phyloP scores from a whole-genome alignment of 2,888 invertebrate genomes.

The Nymphalis urticae region DNA sequence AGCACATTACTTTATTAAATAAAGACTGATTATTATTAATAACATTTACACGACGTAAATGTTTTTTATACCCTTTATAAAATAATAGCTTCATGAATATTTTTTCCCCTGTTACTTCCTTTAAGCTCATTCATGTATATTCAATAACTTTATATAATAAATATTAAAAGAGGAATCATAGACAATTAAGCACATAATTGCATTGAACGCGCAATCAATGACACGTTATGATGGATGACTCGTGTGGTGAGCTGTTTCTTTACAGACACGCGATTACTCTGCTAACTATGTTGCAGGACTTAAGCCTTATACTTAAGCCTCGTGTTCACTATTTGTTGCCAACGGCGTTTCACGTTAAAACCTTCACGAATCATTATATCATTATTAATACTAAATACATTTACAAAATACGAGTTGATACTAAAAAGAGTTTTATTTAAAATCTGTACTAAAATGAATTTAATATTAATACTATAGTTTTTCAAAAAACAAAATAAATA shows the following conservation, averaged over 20 bases:
- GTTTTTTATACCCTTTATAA: background rate
- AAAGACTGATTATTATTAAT: too few relatives aligned
- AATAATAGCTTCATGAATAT: background rate
- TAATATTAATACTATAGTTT: too few relatives aligned
- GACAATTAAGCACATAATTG: constrained; percentile 22
- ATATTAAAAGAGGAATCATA: constrained; percentile 14
- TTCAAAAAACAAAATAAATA: too few relatives aligned
- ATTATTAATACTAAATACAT: background rate
- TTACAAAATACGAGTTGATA: too few relatives aligned
- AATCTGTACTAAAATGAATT: too few relatives aligned
- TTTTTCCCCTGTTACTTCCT: background rate
- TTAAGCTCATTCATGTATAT: background rate
- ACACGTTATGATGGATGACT: constrained; percentile 31
- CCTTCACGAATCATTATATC: background rate
- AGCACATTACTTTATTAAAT: too few relatives aligned
- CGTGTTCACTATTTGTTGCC: background rate
- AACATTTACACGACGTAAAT: background rate
- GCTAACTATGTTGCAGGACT: constrained; percentile 2
- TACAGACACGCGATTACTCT: constrained; percentile 19
- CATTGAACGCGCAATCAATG: constrained; percentile 18
- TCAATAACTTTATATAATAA: background rate
- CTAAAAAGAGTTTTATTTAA: too few relatives aligned
- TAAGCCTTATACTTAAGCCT: background rate
- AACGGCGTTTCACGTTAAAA: background rate
- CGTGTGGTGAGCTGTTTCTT: constrained; percentile 18